Evolutionary conservation across 2,888 invertebrate genomes (phyloP).

Genomic region (Latrodectus elegans): DNA sequence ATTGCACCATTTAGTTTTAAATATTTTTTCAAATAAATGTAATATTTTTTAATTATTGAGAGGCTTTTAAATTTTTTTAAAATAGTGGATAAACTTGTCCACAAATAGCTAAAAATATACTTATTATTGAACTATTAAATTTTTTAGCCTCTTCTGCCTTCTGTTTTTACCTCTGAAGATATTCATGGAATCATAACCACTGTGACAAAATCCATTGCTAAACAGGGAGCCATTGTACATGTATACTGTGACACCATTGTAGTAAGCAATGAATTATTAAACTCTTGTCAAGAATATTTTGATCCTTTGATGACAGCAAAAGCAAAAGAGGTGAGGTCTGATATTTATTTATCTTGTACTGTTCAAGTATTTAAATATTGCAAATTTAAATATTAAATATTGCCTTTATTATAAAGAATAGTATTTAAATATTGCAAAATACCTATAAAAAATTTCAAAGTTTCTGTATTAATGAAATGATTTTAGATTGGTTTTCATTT

Average conservation of each 20-base stretch:
- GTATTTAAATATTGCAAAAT: too few relatives aligned
- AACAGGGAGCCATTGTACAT: constrained; percentile 49
- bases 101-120: background rate
- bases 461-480: too few relatives aligned
- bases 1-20: background rate
- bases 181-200: constrained; percentile 83
- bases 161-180: constrained; percentile 86
- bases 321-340: constrained; percentile 74
- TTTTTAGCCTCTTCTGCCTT: constrained; percentile 82
- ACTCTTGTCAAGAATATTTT: constrained; percentile 82
- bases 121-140: background rate
- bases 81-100: background rate
- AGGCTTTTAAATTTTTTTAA: background rate
- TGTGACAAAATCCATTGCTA: constrained; percentile 76
- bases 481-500: too few relatives aligned
- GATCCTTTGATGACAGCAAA: constrained; percentile 81
- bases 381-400: too few relatives aligned
- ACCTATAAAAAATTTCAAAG: too few relatives aligned
- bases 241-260: constrained; percentile 78
- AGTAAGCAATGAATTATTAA: constrained; percentile 81
- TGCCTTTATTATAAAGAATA: too few relatives aligned
- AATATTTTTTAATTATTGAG: background rate
- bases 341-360: too few relatives aligned
- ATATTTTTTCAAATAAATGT: background rate
- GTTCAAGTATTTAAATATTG: too few relatives aligned